Percentiles rank a stretch among this genome's conserved stretches.
These are phyloP conservation scores for Chymomyza caudatula DNA, from an alignment of 2,888 invertebrate species.

Conservation along the genomic window DNA sequence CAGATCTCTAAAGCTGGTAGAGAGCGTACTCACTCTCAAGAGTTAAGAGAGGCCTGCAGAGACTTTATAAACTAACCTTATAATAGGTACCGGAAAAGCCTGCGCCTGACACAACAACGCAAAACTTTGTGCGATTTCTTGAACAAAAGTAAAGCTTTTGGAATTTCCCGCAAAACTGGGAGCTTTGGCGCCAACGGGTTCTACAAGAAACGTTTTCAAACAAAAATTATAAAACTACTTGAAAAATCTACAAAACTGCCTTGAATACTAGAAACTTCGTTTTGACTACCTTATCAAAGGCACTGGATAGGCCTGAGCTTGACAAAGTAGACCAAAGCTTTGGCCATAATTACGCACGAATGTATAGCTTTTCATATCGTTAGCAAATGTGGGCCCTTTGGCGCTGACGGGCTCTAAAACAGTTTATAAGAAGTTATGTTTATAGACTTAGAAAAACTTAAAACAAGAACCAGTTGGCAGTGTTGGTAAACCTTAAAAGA, in stretches of 20 bases:
- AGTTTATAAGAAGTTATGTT: not conserved
- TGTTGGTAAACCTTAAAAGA: slow-evolving; percentile 73
- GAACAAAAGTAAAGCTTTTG: slow-evolving; percentile 80
- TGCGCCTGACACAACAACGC: slow-evolving; percentile 84
- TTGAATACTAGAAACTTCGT: not conserved
- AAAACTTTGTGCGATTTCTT: slow-evolving; percentile 79
- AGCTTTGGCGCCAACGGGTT: slow-evolving; percentile 81
- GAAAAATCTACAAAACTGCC: slow-evolving; percentile 13
- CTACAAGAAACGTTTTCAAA: slow-evolving; percentile 70
- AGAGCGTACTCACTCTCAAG: too few relatives aligned
- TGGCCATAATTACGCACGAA: slow-evolving; percentile 73
- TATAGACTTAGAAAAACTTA: not conserved
- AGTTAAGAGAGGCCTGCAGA: too few relatives aligned
- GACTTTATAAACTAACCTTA: slow-evolving; percentile 81
- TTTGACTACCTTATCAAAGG: slow-evolving; percentile 69
- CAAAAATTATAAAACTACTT: not conserved
- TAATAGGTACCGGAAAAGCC: slow-evolving; percentile 84
- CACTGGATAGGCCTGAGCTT: slow-evolving; percentile 80
- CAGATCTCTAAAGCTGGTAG: not conserved
- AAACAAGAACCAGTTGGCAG: slow-evolving; percentile 33
- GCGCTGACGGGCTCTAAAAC: slow-evolving; percentile 80
- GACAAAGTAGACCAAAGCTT: slow-evolving; percentile 79
- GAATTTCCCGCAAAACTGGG: slow-evolving; percentile 82
- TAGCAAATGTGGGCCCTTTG: slow-evolving; percentile 77
- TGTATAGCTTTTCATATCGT: slow-evolving; percentile 73